Conservation (phyloP, 2,888 invertebrate genomes). For the Epistrophella euchroma region DNA sequence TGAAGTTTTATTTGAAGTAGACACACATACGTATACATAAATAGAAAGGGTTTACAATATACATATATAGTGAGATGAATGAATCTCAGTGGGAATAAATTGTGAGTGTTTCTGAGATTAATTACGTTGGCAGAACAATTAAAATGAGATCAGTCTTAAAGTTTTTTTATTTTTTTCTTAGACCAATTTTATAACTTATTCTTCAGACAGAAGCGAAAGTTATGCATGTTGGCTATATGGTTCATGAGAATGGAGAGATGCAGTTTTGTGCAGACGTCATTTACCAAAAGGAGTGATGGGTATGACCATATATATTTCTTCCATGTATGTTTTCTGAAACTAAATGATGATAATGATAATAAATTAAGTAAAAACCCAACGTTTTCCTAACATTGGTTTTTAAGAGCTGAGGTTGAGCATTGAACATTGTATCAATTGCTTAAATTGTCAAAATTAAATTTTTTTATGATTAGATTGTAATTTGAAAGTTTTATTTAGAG, state of each 20-base stretch:
- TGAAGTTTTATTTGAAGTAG: neutral
- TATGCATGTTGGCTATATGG: neutral
- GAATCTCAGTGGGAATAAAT: constrained; percentile 47
- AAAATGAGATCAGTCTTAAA: constrained; percentile 61
- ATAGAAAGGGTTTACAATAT: constrained; percentile 1
- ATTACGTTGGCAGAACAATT: constrained; percentile 65
- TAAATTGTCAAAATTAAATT: neutral
- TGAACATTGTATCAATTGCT: neutral
- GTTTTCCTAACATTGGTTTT: neutral
- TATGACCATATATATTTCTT: too few relatives aligned
- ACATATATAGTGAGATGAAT: neutral
- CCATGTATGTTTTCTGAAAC: too few relatives aligned
- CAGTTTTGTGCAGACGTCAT: neutral
- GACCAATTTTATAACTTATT: constrained; percentile 9
- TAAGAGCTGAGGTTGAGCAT: neutral
- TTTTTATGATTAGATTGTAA: too few relatives aligned
- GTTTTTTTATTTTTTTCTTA: constrained; percentile 14
- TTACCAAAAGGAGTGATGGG: neutral
- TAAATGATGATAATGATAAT: neutral
- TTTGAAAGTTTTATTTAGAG: too few relatives aligned
- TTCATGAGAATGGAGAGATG: neutral
- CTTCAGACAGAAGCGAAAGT: neutral
- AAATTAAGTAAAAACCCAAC: neutral
- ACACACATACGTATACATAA: neutral
- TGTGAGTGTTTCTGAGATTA: constrained; percentile 66